Evolutionary conservation across 1,140 invertebrate species (phyloP).

Genomic region (Drosophila kohkoa): DNA sequence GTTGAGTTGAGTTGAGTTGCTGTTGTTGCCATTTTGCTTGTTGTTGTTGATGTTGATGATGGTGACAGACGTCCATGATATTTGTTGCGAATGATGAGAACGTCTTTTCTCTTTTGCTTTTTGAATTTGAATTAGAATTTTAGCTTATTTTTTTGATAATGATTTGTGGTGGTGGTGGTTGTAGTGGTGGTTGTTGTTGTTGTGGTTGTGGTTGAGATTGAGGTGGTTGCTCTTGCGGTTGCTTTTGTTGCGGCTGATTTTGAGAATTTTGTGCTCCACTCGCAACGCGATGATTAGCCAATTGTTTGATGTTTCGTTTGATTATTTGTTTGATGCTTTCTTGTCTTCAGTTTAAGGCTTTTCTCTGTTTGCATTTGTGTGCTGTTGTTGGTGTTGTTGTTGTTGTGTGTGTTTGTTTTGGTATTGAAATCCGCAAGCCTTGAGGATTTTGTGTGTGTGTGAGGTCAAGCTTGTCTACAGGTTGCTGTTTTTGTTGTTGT

Average conservation of each 20-base stretch:
- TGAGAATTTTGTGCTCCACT: constrained; percentile 17
- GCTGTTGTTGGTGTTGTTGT: too few relatives aligned
- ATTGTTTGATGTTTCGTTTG: constrained; percentile 49
- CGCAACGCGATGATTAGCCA: constrained; percentile 40
- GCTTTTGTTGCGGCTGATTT: constrained; percentile 21
- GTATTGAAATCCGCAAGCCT: constrained; percentile 7
- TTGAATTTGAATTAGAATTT: too few relatives aligned
- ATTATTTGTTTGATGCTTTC: neutral
- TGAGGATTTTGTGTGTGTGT: neutral
- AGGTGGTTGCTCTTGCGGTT: neutral
- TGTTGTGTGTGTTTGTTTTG: constrained; percentile 5
- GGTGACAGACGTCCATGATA: too few relatives aligned
- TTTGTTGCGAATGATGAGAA: too few relatives aligned
- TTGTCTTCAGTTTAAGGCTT: too few relatives aligned
- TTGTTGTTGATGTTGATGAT: too few relatives aligned
- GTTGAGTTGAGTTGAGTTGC: neutral
- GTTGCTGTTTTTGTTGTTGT: neutral
- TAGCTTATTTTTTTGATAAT: too few relatives aligned
- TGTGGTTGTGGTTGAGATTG: too few relatives aligned
- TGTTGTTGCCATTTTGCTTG: constrained; percentile 6
- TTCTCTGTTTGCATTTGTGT: too few relatives aligned
- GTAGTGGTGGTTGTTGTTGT: neutral
- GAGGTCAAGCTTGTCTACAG: constrained; percentile 15
- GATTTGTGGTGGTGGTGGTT: too few relatives aligned
- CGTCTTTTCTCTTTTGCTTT: too few relatives aligned